Evolutionary conservation across 2,797 vertebrate species (phyloP).

Genomic region (Nannoperca obscura): DNA sequence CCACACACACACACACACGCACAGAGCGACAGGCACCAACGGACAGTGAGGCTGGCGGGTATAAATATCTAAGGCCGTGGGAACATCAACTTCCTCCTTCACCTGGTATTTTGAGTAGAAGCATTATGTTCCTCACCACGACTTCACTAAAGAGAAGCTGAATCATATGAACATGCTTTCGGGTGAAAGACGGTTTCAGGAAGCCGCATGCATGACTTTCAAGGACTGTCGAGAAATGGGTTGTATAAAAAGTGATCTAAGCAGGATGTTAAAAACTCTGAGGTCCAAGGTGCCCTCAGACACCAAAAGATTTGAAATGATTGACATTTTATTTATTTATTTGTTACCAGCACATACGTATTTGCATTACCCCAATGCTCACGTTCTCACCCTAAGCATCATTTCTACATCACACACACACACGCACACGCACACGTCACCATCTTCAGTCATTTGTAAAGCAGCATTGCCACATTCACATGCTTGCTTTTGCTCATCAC

Average conservation of each 20-base stretch:
- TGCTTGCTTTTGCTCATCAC: conserved; percentile 7
- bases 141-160: not conserved
- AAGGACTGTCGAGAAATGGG: not conserved
- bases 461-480: not conserved
- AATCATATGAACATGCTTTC: not conserved
- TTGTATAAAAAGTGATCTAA: not conserved
- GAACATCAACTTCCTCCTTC: conserved; percentile 41
- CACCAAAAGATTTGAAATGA: not conserved
- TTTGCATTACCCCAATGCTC: not conserved
- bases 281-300: not conserved
- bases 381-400: not conserved
- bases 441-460: conserved; percentile 15
- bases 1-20: no score
- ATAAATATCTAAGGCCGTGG: conserved; percentile 40
- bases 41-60: not conserved
- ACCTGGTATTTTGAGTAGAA: not conserved
- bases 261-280: not conserved
- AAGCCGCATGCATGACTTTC: not conserved
- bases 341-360: not conserved
- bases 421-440: not conserved
- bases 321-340: not conserved
- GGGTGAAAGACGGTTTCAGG: not conserved
- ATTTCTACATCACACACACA: conserved; percentile 1
- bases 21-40: not conserved
- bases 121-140: not conserved